Conservation (phyloP, 2,797 vertebrate species). For the Poliocrania exsul region DNA sequence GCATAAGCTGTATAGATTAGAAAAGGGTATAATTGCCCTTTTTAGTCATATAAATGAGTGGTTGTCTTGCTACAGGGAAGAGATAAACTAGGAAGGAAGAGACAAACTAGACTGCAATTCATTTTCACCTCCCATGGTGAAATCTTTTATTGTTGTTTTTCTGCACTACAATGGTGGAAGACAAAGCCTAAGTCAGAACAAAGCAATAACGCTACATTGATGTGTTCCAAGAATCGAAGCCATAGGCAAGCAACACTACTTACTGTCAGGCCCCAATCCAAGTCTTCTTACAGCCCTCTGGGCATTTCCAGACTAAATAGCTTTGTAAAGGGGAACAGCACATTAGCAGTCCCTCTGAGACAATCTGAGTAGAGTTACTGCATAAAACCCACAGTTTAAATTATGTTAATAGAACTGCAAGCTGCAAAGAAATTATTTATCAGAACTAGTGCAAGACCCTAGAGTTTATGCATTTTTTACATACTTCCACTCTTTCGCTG, state of each 20-base stretch:
- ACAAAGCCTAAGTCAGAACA: constrained; percentile 19
- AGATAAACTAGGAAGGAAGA: background rate
- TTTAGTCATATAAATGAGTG: constrained; percentile 41
- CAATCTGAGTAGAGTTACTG: background rate
- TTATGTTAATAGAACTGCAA: constrained; percentile 59
- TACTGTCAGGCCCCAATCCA: background rate
- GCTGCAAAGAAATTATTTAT: constrained; percentile 69
- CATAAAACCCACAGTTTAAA: constrained; percentile 15
- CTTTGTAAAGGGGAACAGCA: constrained; percentile 26
- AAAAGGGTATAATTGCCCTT: constrained; percentile 34
- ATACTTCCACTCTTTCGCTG: background rate
- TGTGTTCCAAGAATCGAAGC: background rate
- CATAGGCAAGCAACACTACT: background rate
- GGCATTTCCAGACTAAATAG: constrained; percentile 16
- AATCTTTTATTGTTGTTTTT: constrained; percentile 36
- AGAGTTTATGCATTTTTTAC: constrained; percentile 50
- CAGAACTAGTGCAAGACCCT: constrained; percentile 43
- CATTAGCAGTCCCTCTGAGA: constrained; percentile 39
- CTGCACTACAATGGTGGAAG: background rate
- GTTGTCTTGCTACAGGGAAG: constrained; percentile 19
- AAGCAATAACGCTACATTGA: background rate
- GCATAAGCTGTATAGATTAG: constrained; percentile 24
- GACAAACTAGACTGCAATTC: constrained; percentile 2
- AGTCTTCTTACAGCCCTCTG: background rate
- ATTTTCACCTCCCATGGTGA: constrained; percentile 38